Evolutionary conservation across 1,140 invertebrate species (phyloP), one percentile per base, ranked within the genome.

Genomic region (Akabosia matsudoensis): DNA sequence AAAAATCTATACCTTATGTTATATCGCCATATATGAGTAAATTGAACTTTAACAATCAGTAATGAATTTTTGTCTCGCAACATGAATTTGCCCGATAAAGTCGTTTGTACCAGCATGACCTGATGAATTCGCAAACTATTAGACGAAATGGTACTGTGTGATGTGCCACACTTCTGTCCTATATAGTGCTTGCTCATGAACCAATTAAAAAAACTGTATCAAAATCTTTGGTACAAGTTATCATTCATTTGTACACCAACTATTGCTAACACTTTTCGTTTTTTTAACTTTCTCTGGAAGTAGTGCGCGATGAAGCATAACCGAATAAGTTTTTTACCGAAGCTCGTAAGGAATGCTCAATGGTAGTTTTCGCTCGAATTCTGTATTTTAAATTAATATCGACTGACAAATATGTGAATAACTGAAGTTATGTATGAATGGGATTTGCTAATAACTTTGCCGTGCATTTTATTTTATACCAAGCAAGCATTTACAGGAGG

Each of bases 1-100:
- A 61, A n/a, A n/a, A 45, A 45, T 45, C 54, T n/a, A 7, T 67
- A 67, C 31, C 61, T 67, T 14, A 67, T 30, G 30, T 30, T n/a
- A n/a, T n/a, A n/a, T n/a, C 30, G 30, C 61, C 61, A 31, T 67
- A 67, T 24, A 24, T 45, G 37, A 67, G 30, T 67, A 31, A 67
- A 61, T n/a, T 7, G 54, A 67, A 67, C 24, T 30, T 67, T 67
- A 67, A 67, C 61, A 67, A 67, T 67, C 61, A 67, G 10, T 28
- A 67, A 67, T 67, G 2, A 67, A 13, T 67, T 31, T 7, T 14
- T 61, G n/a, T 61, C 13, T 31, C 31, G 10, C 28, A 22, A 67
- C 31, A 24, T 2, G 31, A 67, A 67, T 67, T 30, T 67, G 28
- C 30, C 24, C 22, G 22, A 3, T 10, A 67, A 45, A 45, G 18